Percentiles rank a stretch among this genome's conserved stretches.
phyloP scores from a whole-genome alignment of 2,888 invertebrate species.

The Teinopalpus imperialis region DNA sequence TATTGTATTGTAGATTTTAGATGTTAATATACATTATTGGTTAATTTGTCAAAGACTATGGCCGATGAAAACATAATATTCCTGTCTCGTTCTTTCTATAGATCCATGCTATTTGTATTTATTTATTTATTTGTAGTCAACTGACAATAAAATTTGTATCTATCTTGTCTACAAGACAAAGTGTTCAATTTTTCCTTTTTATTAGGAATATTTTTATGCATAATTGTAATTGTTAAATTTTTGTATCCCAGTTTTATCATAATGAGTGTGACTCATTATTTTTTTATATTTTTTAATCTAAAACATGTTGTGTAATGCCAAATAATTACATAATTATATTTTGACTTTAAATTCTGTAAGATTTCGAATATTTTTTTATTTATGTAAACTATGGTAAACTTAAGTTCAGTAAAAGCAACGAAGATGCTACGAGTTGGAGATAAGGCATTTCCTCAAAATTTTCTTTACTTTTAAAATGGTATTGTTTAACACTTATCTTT shows the following conservation, averaged over 20 bases:
- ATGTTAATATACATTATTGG: constrained; percentile 44
- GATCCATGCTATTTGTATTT: constrained; percentile 45
- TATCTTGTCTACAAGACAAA: constrained; percentile 64
- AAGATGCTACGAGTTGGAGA: constrained; percentile 44
- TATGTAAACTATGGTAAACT: constrained; percentile 43
- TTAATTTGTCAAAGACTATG: constrained; percentile 67
- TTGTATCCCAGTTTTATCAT: constrained; percentile 50
- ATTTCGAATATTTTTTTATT: constrained; percentile 65
- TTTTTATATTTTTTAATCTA: constrained; percentile 54
- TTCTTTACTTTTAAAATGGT: no score
- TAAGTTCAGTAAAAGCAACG: constrained; percentile 60
- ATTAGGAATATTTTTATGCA: constrained; percentile 54
- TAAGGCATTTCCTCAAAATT: no score
- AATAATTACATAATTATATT: constrained; percentile 69
- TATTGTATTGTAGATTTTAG: constrained; percentile 65
- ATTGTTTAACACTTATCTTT: no score
- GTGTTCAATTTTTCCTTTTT: constrained; percentile 61
- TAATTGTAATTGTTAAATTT: constrained; percentile 54
- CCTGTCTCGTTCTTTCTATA: constrained; percentile 42
- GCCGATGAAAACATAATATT: constrained; percentile 43
- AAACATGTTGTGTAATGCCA: constrained; percentile 76
- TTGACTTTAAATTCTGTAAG: constrained; percentile 63
- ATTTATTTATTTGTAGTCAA: constrained; percentile 54
- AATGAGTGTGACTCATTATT: constrained; percentile 71
- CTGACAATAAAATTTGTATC: constrained; percentile 54